phyloP scores from a whole-genome alignment of 2,797 vertebrate genomes.

The Gymnoscopelus microlampas region DNA sequence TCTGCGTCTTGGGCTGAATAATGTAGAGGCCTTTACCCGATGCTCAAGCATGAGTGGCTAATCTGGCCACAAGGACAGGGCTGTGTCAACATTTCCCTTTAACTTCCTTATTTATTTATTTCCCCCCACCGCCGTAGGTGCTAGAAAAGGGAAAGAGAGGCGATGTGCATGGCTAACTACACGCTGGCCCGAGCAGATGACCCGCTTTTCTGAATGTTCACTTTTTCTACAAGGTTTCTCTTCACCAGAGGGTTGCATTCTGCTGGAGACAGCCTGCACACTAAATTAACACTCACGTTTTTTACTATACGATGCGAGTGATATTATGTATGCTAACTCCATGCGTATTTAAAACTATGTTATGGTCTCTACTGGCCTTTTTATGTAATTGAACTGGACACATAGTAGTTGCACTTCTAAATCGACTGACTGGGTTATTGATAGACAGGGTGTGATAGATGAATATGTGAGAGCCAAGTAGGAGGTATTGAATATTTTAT shows the following conservation, averaged over 20 bases:
- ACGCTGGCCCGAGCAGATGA: neutral
- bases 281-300: too few species aligned
- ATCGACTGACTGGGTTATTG: neutral
- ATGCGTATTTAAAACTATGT: too few species aligned
- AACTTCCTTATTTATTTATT: slow-evolving; percentile 76
- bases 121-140: slow-evolving; percentile 49
- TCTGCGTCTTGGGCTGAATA: slow-evolving; percentile 77
- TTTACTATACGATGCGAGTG: too few species aligned
- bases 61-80: slow-evolving; percentile 80
- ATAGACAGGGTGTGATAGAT: too few species aligned
- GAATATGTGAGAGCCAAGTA: too few species aligned
- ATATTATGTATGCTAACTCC: too few species aligned
- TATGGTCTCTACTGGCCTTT: too few species aligned
- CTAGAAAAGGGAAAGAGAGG: slow-evolving; percentile 41
- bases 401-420: too few species aligned
- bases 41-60: slow-evolving; percentile 81
- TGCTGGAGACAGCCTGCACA: too few species aligned
- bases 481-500: too few species aligned
- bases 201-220: slow-evolving; percentile 31
- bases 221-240: neutral
- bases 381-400: too few species aligned
- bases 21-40: slow-evolving; percentile 78
- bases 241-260: too few species aligned
- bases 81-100: slow-evolving; percentile 78
- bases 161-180: slow-evolving; percentile 48